Percentiles rank a stretch among this genome's conserved stretches.
phyloP scores from a whole-genome alignment of 1,140 invertebrate genomes.

The Vollenhovia emeryi region DNA sequence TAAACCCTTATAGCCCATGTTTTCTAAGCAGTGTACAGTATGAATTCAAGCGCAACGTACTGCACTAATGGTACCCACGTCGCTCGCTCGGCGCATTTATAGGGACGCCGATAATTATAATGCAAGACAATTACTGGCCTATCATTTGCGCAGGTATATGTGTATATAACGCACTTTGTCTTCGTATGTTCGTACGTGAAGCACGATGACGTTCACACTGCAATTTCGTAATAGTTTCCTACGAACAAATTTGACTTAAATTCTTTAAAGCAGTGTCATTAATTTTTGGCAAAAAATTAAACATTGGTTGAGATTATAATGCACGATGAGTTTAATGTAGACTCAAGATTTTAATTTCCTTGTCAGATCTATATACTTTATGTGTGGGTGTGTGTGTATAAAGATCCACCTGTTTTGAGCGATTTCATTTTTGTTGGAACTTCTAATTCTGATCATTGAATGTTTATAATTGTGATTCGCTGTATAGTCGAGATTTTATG shows the following conservation, averaged over 20 bases:
- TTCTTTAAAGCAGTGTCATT: neutral
- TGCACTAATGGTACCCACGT: neutral
- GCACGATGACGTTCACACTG: too few species aligned
- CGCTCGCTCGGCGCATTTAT: slow-evolving; percentile 16
- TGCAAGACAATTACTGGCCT: slow-evolving; percentile 3
- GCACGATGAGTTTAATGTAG: neutral
- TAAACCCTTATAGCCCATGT: neutral
- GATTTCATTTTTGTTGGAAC: neutral
- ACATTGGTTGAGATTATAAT: neutral
- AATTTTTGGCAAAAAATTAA: neutral
- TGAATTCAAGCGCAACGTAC: neutral
- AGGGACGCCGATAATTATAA: slow-evolving; percentile 20
- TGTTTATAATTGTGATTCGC: neutral
- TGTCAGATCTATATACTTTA: neutral
- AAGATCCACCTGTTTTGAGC: neutral
- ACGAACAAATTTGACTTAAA: neutral
- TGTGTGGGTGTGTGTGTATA: too few species aligned
- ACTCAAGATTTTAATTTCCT: neutral
- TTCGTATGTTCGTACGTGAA: neutral
- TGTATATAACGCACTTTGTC: too few species aligned
- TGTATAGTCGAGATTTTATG: neutral
- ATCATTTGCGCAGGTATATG: neutral
- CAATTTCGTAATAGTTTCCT: neutral
- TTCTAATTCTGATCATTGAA: neutral
- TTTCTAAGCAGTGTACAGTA: neutral